Base-by-base conservation (phyloP, 1,140 invertebrate genomes). In the Uloborus diversus region DNA sequence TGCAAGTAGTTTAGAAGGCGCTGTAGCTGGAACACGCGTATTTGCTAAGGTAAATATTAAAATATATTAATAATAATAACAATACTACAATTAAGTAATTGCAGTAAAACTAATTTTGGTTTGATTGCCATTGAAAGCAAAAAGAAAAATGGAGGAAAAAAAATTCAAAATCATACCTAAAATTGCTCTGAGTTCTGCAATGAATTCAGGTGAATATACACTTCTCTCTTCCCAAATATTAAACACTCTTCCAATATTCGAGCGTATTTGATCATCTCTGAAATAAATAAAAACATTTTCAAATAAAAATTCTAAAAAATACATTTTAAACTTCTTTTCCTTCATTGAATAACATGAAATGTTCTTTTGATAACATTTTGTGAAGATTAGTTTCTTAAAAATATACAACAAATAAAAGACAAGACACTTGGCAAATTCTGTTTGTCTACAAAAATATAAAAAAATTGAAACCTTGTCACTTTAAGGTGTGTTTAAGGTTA, bases 211-310 rank as follows among this genome's bases (percentile, higher is more conserved):
- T 85, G 93, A 92, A 86, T 96, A 97, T 7, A 97, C 92, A 80
- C 90, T 91, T 84, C 96, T 88, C 84, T 97, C 93, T 86, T 95
- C 92, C 96, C 96, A 98, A 68, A 98, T 97, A 84, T 94, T 95
- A 85, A 97, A 95, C 79, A 98, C 95, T 69, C 96, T 89, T 71
- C 94, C 86, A 69, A 97, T 93, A 85, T 94, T 92, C 79, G 92
- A 89, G 83, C 93, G 92, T 4, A 97, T 94, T 86, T 94, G 94
- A 57, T 95, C 93, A 88, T 97, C 95, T 82, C 94, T 94, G 84
- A 88, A 88, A 20, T 13, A 17, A 20, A 11, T 9, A 61, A 61
- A 61, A 28, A 28, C 27, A 27, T 61, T 27, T 28, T 14, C 11
- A 33, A 28, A 61, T 61, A 11, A 14, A 61, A 20, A 57, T 1